A percentile compares a stretch with the other conserved stretches of the same genome.
These are phyloP conservation scores for Pocota personata DNA, from an alignment of 2,888 invertebrate species.

Conservation along the genomic window DNA sequence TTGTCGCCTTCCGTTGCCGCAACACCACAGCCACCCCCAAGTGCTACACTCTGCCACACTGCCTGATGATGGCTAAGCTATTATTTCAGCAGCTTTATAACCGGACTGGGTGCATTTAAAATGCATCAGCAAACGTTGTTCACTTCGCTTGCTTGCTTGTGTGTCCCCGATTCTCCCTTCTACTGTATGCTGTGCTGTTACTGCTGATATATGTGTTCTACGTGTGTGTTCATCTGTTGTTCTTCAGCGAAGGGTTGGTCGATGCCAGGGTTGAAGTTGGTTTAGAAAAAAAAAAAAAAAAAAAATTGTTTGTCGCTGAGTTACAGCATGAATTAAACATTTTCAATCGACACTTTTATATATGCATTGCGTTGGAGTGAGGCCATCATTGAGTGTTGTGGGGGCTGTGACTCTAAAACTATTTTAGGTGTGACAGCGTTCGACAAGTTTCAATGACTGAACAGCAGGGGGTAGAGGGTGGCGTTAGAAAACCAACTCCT, in stretches of 20 bases:
- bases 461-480: constrained; percentile 1
- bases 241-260: constrained; percentile 13
- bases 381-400: neutral
- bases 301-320: constrained; percentile 70
- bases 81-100: constrained; percentile 74
- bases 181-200: constrained; percentile 11
- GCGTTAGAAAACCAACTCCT: constrained; percentile 41
- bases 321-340: constrained; percentile 73
- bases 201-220: constrained; percentile 63
- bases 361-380: constrained; percentile 46
- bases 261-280: constrained; percentile 39
- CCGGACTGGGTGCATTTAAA: constrained; percentile 74
- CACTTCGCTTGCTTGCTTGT: constrained; percentile 58
- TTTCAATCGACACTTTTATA: constrained; percentile 73
- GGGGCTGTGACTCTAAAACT: constrained; percentile 39
- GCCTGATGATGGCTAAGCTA: constrained; percentile 70
- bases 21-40: constrained; percentile 46
- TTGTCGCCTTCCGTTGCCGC: constrained; percentile 71
- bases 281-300: constrained; percentile 41
- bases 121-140: constrained; percentile 74
- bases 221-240: constrained; percentile 66
- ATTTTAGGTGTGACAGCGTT: constrained; percentile 58
- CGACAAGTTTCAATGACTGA: constrained; percentile 63
- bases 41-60: constrained; percentile 2
- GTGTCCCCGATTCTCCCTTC: neutral